Base-by-base conservation (phyloP, 2,888 invertebrate species). In the Coelogynopora nodosa region DNA sequence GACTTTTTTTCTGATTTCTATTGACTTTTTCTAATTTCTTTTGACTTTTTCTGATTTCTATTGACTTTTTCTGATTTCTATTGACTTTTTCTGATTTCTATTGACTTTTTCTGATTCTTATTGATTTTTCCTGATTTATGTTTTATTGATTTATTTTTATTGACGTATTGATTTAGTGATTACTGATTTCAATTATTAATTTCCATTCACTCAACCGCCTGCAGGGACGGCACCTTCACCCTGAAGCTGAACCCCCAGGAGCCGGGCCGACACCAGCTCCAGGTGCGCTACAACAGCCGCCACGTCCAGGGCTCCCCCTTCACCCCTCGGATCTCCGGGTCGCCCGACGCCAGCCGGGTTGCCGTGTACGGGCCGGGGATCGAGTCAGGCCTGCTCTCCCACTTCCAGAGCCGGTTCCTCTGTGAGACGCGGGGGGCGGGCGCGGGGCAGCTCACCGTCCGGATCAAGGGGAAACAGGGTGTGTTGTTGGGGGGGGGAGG, bases 361-460 rank as follows among this genome's bases (percentile, higher is more conserved):
- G 94, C 96, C 86, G 97, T 98, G 26, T 97, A 97, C 92, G 97
- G 98, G 0, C 97, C 97, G 0, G 97, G 97, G 27, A 95, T 98
- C 87, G 97, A 98, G 90, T 97, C 97, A 90, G 97, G 98, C 85
- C 97, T 98, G 29, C 93, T 98, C 86, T 97, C 97, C n/a, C 95
- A 96, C 87, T 98, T 97, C 93, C 97, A 97, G 92, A 97, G 97
- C 26, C 94, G 97, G 86, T 98, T 98, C 92, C 95, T 97, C 89
- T 97, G 97, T 92, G 98, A 98, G 92, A 98, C 98, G 29, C 94
- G 97, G 89, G 98, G 98, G 87, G 98, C 98, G 13, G 98, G 98
- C 86, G 97, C 97, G 10, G 98, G 98, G 0, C 98, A 98, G 91
- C 93, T 98, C n/a, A 97, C 97, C 0, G 97, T 98, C 27, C 93